phyloP scores from a whole-genome alignment of 2,113 vertebrate genomes.

The Saimiri boliviensis region DNA sequence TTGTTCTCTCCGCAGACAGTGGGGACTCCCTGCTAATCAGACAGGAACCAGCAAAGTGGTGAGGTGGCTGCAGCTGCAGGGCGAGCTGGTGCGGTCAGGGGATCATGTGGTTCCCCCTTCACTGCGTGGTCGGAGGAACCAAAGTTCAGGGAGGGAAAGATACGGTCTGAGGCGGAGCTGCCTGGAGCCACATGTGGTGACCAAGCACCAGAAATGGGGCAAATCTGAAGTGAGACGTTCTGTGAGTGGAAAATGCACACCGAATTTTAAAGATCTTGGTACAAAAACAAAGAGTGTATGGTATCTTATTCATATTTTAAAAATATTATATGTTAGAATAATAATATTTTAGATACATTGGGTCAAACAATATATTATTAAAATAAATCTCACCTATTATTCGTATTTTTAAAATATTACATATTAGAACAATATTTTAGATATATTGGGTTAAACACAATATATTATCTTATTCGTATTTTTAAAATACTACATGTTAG shows the following conservation, averaged over 20 bases:
- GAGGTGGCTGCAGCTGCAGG: not conserved
- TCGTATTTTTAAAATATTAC: not conserved
- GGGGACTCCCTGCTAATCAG: not conserved
- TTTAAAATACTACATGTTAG: not conserved
- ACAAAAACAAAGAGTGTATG: not conserved
- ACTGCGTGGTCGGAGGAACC: rapidly evolving
- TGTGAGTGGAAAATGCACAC: rapidly evolving
- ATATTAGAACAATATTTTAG: not conserved
- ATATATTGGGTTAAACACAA: not conserved
- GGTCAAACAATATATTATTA: not conserved
- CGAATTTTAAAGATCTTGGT: not conserved
- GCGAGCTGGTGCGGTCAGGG: not conserved
- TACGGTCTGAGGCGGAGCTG: not conserved
- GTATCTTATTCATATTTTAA: not conserved
- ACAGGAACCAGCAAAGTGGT: not conserved
- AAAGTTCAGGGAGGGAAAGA: not conserved
- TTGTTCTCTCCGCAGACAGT: conserved; percentile 72
- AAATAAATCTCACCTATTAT: not conserved
- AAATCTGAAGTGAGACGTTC: rapidly evolving
- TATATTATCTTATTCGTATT: too few species aligned
- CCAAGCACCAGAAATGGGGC: rapidly evolving
- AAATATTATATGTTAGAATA: not conserved
- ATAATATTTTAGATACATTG: not conserved
- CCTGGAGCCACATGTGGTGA: rapidly evolving
- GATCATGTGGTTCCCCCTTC: rapidly evolving